Evolutionary conservation across 2,113 vertebrate species (phyloP), one percentile per base, ranked within the genome.

Genomic region (Nettapus auritus): DNA sequence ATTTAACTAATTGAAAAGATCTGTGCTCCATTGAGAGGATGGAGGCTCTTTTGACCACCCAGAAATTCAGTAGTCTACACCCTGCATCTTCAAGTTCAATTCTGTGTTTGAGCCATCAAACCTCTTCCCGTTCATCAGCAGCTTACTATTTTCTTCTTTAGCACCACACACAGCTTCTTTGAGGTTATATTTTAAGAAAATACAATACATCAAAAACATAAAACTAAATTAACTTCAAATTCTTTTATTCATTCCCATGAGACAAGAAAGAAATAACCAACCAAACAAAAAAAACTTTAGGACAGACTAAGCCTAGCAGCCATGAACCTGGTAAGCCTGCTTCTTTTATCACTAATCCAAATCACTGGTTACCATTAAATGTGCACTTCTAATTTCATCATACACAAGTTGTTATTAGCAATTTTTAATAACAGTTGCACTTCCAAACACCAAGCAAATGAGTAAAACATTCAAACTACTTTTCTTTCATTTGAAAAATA

Each of bases 1-100:
- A 2, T 28, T 5, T 10, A 48, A 1, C 6, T 8, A 8, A 13
- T 5, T 0, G 1, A 21, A 8, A 52, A 7, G 33, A 40, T 4
- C 3, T 0, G 28, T 11, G 21, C 20, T 48, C 20, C 20, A 22
- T 11, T 48, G 20, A 48, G 46, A 48, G 20, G 20, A 1, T 0
- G 34, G 22, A 13, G 46, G 6, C 15, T 34, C 28, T n/a, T 19
- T 17, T 4, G 2, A 4, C 10, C 4, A 26, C 18, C 21, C 18
- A 34, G n/a, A 57, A 31, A 13, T 10, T 22, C 74, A 88, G 12
- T 20, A 28, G 3, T 6, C 28, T 20, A 4, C 40, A 26, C 20
- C 9, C 28, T 31, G 20, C n/a, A 3, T 1, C 66, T 62, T 57
- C 59, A 8, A 11, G 7, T 18, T 40, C 73, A 18, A 9, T 16